These are phyloP conservation scores for Amphiduros pacificus DNA, from an alignment of 2,888 invertebrate genomes.

Conservation along the genomic window DNA sequence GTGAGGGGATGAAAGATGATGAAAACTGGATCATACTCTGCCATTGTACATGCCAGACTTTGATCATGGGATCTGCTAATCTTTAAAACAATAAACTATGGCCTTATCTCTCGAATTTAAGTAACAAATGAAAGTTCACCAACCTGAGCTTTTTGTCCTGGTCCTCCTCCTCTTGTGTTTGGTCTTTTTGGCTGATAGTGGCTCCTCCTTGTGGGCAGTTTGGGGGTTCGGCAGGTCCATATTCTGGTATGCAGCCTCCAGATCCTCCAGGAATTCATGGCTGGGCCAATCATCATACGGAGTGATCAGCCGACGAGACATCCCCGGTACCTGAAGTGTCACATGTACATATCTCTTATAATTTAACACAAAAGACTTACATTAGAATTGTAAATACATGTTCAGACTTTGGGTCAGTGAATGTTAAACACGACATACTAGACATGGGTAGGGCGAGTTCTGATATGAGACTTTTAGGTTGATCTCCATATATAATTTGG, in stretches of 20 bases:
- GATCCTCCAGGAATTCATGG: constrained; percentile 37
- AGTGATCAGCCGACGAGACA: constrained; percentile 49
- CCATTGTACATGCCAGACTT: too few species aligned
- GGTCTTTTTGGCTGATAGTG: constrained; percentile 27
- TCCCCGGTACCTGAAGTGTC: constrained; percentile 40
- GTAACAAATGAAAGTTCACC: constrained; percentile 15
- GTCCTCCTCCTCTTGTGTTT: constrained; percentile 37
- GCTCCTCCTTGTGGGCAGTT: constrained; percentile 9
- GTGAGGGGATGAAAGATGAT: too few species aligned
- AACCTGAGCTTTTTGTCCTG: constrained; percentile 35
- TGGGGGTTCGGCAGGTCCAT: constrained; percentile 13
- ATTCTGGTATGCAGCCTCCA: constrained; percentile 28
- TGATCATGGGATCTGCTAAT: too few species aligned
- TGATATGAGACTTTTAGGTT: too few species aligned
- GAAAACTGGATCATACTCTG: too few species aligned
- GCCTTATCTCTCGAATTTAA: too few species aligned
- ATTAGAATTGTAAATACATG: neutral
- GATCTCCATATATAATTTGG: too few species aligned
- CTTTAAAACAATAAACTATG: too few species aligned
- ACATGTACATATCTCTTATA: neutral
- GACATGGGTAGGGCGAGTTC: too few species aligned
- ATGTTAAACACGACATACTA: too few species aligned
- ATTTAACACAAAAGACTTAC: neutral
- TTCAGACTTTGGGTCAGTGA: too few species aligned
- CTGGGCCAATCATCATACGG: constrained; percentile 47